phyloP scores from a whole-genome alignment of 2,888 invertebrate genomes.

The Rhingia campestris region DNA sequence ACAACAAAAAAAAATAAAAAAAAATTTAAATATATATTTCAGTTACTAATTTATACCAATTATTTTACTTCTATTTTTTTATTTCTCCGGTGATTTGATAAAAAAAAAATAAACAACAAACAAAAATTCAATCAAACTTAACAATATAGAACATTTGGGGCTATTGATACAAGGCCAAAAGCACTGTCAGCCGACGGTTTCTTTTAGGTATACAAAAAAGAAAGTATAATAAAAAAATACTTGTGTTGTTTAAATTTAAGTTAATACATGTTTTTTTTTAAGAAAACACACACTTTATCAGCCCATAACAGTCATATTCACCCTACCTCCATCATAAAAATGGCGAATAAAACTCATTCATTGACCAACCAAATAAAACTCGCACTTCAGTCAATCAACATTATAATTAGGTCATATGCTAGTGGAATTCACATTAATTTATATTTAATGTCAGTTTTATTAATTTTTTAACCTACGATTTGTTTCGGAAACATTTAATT shows the following conservation, averaged over 20 bases:
- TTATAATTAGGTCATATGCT: conserved; percentile 37
- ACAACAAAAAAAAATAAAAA: conserved; percentile 16
- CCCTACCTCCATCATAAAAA: conserved; percentile 41
- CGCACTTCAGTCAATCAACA: conserved; percentile 38
- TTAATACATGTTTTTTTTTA: conserved; percentile 62
- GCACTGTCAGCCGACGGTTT: conserved; percentile 83
- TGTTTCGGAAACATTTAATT: conserved; percentile 31
- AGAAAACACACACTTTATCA: conserved; percentile 30
- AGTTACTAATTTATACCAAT: conserved; percentile 70
- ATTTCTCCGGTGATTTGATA: conserved; percentile 70
- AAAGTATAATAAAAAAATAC: conserved; percentile 45
- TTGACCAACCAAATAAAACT: conserved; percentile 35
- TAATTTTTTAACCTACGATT: neutral
- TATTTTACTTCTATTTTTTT: conserved; percentile 67
- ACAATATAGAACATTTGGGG: conserved; percentile 81
- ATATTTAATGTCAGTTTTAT: conserved; percentile 28
- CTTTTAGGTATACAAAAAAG: conserved; percentile 80
- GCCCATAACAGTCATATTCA: conserved; percentile 50
- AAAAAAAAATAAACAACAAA: conserved; percentile 57
- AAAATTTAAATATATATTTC: conserved; percentile 46
- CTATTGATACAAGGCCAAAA: conserved; percentile 82
- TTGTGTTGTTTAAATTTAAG: conserved; percentile 57
- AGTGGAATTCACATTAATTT: conserved; percentile 37
- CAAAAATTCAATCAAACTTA: conserved; percentile 65
- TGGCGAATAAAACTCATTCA: conserved; percentile 49